Base-by-base conservation (phyloP, 2,113 vertebrate species). In the Rhineura floridana region DNA sequence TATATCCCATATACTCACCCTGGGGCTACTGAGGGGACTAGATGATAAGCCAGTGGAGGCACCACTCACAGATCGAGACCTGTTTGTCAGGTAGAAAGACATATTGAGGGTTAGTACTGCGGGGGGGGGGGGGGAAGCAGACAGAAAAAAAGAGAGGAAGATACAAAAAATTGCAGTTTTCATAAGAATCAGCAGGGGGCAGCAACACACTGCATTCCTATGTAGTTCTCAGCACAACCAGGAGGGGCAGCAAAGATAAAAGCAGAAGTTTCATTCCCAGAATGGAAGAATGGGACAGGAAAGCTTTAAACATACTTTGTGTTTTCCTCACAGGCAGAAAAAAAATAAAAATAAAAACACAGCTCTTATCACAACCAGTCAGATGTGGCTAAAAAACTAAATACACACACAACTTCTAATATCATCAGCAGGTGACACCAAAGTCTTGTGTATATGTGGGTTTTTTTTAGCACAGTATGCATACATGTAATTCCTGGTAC, bases 21-120 rank as follows among this genome's bases (percentile, higher is more conserved):
- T 96, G 77, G 98, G 98, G 95, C 98, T 99, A 96, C 98, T 98
- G 88, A 98, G 97, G 50, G 98, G 98, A 88, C 98, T 98, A 92
- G 98, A 98, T 50, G 98, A 98, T 50, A 98, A 97, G 48, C 98
- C 98, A 0, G 98, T 98, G 23, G 98, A 99, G 1, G 98, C 98
- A 87, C 98, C 98, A 33, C 98, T 99, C 90, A 99, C 98, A 7
- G 98, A 98, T 46, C 98, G 97, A 91, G 98, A 99, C 95, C 98
- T 98, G 91, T 85, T 83, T 80, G 75, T 90, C 69, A 77, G 46
- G 59, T 11, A 72, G 46, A 83, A 48, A 82, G 12, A 33, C 12
- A 36, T 48, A 50, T 48, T 19, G 48, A 50, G 9, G 36, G 36
- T 59, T 21, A 48, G 33, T 52, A 5, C 17, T 28, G 6, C 44